Base-by-base conservation (phyloP, 2,888 invertebrate species). In the Phragmatobia fuliginosa region DNA sequence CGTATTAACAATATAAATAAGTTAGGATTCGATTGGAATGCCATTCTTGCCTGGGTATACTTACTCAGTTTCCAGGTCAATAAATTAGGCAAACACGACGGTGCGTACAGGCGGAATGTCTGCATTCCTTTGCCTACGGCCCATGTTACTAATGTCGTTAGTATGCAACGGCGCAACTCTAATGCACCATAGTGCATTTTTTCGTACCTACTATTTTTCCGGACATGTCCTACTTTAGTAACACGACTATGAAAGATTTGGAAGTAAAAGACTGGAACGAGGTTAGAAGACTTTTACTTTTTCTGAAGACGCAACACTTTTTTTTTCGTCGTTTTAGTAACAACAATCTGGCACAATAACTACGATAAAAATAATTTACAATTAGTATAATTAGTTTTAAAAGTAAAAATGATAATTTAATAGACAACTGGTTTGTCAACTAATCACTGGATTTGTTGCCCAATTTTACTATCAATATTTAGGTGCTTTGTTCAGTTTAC, bases 71-170 rank as follows among this genome's bases (percentile, higher is more conserved):
- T 25, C 73, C 28, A 65, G 65, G 11, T 36, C 6, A 52, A 28
- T 77, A 75, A 75, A 75, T 76, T 78, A 74, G 79, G 77, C 70
- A 83, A 78, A 70, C 74, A 56, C 62, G 62, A 66, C 72, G 62
- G 70, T 56, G 66, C 67, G 62, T 32, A 71, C 68, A 72, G 67
- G 73, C 83, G 66, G 77, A 74, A 76, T 78, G 71, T 69, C 74
- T 77, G 73, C 81, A 81, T 81, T 83, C 83, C 81, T 77, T 73
- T 60, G 72, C 83, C 81, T 76, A 73, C 52, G 72, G 67, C 60
- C 65, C 59, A 72, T 75, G 75, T 81, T 68, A 74, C 71, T 81
- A 78, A 78, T 75, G 69, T 28, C 70, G 71, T 80, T 73, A 38
- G 71, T 73, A 74, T 67, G 74, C 65, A 8, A 65, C 83, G 79